Percentiles rank a stretch among this genome's conserved stretches.
phyloP scores from a whole-genome alignment of 2,888 invertebrate genomes.

The Proisotoma minuta region DNA sequence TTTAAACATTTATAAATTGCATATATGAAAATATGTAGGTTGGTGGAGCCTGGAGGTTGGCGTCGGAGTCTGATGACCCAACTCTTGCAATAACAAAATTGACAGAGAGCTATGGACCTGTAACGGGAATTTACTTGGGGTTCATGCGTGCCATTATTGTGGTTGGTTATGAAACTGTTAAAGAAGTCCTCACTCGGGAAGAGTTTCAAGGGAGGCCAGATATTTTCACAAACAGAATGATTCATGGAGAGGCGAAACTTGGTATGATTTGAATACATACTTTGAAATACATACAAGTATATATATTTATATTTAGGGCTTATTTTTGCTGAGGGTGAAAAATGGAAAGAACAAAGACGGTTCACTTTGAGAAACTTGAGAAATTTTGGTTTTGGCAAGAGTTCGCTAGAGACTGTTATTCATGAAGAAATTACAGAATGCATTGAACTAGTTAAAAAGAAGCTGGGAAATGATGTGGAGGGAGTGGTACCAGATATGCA shows the following conservation, averaged over 20 bases:
- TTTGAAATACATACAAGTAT: background rate
- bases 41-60: background rate
- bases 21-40: background rate
- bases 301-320: background rate
- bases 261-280: background rate
- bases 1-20: background rate
- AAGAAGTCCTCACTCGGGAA: conserved; percentile 57
- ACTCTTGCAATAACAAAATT: conserved; percentile 16
- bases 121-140: conserved; percentile 60
- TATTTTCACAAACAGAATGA: background rate
- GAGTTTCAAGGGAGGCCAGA: conserved; percentile 62
- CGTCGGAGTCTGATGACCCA: background rate
- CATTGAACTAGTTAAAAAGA: background rate
- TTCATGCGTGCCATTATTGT: conserved; percentile 57
- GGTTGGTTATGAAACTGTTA: conserved; percentile 56
- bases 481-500: conserved; percentile 17
- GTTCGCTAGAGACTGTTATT: background rate
- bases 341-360: background rate
- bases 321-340: background rate
- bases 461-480: background rate
- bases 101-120: conserved; percentile 48
- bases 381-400: conserved; percentile 10
- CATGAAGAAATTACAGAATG: conserved; percentile 5
- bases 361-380: background rate
- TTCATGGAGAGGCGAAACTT: background rate